Percentiles rank a stretch among this genome's conserved stretches.
Evolutionary conservation across 2,888 invertebrate species (phyloP).

Genomic region (Meandrusa payeni): DNA sequence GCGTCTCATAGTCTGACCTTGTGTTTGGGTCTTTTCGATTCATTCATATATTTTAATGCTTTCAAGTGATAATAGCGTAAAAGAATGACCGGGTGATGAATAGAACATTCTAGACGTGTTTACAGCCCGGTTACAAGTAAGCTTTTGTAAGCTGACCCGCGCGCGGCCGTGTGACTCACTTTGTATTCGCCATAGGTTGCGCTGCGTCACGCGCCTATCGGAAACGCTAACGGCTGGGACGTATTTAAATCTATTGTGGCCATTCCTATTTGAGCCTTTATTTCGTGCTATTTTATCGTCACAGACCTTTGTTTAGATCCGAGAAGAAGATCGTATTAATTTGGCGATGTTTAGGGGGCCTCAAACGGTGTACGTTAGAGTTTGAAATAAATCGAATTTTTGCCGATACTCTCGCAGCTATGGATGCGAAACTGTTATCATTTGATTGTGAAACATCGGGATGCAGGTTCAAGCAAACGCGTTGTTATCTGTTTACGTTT

Average conservation of each 20-base stretch:
- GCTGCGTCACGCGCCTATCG: conserved; percentile 70
- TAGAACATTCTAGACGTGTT: conserved; percentile 35
- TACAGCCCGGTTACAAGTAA: conserved; percentile 16
- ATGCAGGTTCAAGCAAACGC: conserved; percentile 5
- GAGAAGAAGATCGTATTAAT: too few species aligned
- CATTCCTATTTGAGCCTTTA: conserved; percentile 28
- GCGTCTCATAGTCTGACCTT: conserved; percentile 1
- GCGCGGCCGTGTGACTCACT: conserved; percentile 43
- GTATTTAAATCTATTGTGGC: conserved; percentile 56
- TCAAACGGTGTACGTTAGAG: conserved; percentile 1
- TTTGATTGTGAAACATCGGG: conserved; percentile 2
- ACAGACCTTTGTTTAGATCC: too few species aligned
- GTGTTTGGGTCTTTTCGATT: conserved; percentile 10
- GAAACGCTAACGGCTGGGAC: conserved; percentile 68
- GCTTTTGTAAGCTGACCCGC: conserved; percentile 27
- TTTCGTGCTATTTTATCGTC: too few species aligned
- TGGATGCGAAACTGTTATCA: not conserved
- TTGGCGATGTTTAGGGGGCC: conserved; percentile 6
- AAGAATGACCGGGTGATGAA: conserved; percentile 25
- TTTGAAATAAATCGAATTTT: conserved; percentile 10
- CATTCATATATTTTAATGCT: conserved; percentile 16
- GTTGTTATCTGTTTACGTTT: conserved; percentile 21
- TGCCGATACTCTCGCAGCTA: not conserved
- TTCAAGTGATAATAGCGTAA: not conserved
- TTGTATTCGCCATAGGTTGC: conserved; percentile 58